These are phyloP conservation scores for Enteromius fasciolatus DNA, from an alignment of 2,797 vertebrate species.

Conservation along the genomic window DNA sequence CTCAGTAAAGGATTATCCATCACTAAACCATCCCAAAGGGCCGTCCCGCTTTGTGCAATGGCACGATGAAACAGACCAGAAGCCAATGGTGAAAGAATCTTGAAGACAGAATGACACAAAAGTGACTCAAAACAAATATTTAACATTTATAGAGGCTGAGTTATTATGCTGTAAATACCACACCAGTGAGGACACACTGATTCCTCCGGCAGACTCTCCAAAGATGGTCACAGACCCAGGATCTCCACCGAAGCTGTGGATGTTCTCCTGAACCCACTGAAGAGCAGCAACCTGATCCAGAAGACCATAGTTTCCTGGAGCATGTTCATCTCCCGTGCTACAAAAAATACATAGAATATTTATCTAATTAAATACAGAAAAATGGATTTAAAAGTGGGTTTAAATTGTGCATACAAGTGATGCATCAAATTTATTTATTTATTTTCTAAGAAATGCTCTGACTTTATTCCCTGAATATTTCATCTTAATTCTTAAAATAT, in stretches of 20 bases:
- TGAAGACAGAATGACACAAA: constrained; percentile 20
- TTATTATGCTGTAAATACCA: too few species aligned
- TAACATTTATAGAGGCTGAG: too few species aligned
- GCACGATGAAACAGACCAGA: constrained; percentile 72
- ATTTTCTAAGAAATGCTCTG: too few species aligned
- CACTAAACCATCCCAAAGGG: constrained; percentile 32
- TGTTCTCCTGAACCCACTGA: constrained; percentile 78
- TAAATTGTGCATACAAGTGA: too few species aligned
- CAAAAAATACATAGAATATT: too few species aligned
- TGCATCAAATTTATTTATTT: too few species aligned
- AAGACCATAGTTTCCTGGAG: constrained; percentile 76
- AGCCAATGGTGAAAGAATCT: constrained; percentile 75
- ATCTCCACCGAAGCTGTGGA: constrained; percentile 78
- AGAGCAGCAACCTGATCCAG: constrained; percentile 79
- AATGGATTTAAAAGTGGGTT: too few species aligned
- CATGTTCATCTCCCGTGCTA: constrained; percentile 75
- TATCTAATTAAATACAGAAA: too few species aligned
- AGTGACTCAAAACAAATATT: too few species aligned
- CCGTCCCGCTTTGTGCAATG: constrained; percentile 79
- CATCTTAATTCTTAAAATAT: too few species aligned
- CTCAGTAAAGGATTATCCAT: constrained; percentile 48
- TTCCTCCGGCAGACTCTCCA: constrained; percentile 80
- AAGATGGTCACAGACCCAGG: constrained; percentile 76
- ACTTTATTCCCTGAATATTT: too few species aligned
- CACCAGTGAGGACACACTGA: constrained; percentile 74